Evolutionary conservation across 2,888 invertebrate genomes (phyloP), one percentile per base, ranked within the genome.

Genomic region (Pherbina coryleti): DNA sequence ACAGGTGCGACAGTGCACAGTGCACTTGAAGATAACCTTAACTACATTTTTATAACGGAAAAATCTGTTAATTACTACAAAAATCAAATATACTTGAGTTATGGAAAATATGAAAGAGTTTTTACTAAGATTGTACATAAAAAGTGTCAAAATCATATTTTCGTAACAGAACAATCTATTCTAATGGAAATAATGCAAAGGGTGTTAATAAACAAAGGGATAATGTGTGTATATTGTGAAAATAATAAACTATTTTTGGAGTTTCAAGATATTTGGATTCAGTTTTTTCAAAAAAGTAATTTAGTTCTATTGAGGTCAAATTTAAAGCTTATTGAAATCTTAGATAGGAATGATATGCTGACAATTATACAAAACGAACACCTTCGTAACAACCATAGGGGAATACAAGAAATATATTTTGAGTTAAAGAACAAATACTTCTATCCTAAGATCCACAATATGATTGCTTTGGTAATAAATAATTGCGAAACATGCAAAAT

Each of bases 401-500:
- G 31, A 31, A 31, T 31, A 31, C 31, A 72, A 66, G 37, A n/a
- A n/a, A n/a, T 70, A 14, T 76, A n/a, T 53, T 17, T 28, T 7
- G 77, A 77, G 57, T 22, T 77, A 53, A 66, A 73, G 66, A 17
- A 14, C 19, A 66, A n/a, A 31, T 31, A 5, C 5, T 31, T 31
- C 5, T 31, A 44, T 79, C 81, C 81, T 37, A 79, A 80, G 55
- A 57, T 82, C 60, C 49, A 25, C 31, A 62, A 79, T 51, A 69
- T 76, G 64, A 80, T 82, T 19, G 22, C 57, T 53, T 34, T 75
- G 37, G 78, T 34, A 71, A 79, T 57, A 8, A 76, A 76, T 37
- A 80, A 81, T 25, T 82, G 82, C 22, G 76, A 80, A 51, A 77
- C 75, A 49, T 82, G 82, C 25, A 75, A 78, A 75, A 75, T 76